Conservation (phyloP, 2,113 vertebrate species). For the Alexandromys fortis region DNA sequence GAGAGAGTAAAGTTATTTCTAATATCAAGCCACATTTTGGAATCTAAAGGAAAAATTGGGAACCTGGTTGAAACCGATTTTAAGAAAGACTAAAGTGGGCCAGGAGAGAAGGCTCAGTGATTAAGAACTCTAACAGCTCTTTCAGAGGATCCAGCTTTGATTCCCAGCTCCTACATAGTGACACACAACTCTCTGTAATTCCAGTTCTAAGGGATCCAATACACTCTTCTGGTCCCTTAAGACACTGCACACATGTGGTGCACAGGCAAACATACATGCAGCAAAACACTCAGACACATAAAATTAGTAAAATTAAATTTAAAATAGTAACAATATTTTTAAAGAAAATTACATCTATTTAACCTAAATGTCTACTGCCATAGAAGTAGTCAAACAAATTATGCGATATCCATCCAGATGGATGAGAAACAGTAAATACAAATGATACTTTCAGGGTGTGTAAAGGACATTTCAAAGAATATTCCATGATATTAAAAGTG, state of each 20-base stretch:
- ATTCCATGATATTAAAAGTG: not conserved
- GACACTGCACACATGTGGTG: not conserved
- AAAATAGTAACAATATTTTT: not conserved
- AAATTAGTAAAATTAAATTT: not conserved
- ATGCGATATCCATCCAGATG: not conserved
- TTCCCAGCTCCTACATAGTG: not conserved
- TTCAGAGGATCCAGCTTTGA: not conserved
- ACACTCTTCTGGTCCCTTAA: not conserved
- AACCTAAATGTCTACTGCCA: not conserved
- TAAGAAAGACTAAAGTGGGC: not conserved
- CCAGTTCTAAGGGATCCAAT: not conserved
- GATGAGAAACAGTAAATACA: not conserved
- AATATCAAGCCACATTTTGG: not conserved
- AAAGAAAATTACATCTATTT: not conserved
- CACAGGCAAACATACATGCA: not conserved
- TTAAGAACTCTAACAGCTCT: too few relatives aligned
- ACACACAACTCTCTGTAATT: not conserved
- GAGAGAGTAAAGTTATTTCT: not conserved
- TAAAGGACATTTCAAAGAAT: constrained; percentile 19
- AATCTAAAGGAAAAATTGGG: not conserved
- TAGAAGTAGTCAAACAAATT: not conserved
- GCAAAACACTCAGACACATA: not conserved
- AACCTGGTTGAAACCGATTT: not conserved
- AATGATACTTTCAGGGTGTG: not conserved
- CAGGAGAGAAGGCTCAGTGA: not conserved